Evolutionary conservation across 2,113 vertebrate genomes (phyloP).

Genomic region (Poecile atricapillus): DNA sequence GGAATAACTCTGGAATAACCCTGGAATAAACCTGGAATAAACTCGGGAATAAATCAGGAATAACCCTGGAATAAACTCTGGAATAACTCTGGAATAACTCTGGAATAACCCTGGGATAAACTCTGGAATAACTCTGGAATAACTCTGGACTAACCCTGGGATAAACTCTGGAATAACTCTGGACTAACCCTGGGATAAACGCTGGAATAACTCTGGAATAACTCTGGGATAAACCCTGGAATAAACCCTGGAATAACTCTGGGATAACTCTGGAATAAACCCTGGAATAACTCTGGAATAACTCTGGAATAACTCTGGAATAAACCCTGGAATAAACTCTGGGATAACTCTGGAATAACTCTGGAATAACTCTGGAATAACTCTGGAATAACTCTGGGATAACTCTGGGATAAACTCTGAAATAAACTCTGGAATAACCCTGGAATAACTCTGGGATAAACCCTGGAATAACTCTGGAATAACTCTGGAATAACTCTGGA

Average conservation of each 20-base stretch:
- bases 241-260: neutral
- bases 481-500: neutral
- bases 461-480: neutral
- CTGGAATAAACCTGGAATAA: no score
- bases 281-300: neutral
- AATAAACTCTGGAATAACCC: neutral
- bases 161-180: neutral
- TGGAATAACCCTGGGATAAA: no score
- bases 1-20: neutral
- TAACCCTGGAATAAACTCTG: neutral
- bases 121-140: neutral
- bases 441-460: no score
- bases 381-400: rapidly evolving
- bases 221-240: neutral
- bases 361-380: neutral
- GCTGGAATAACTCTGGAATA: rapidly evolving
- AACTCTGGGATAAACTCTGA: neutral
- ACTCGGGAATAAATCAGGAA: no score
- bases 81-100: no score
- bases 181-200: neutral
- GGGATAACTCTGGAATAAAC: no score
- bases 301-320: rapidly evolving
- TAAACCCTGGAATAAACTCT: neutral
- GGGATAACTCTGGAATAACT: no score
- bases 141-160: neutral